Conservation (phyloP, 1,140 invertebrate species). For the Zaprionus nigranus region DNA sequence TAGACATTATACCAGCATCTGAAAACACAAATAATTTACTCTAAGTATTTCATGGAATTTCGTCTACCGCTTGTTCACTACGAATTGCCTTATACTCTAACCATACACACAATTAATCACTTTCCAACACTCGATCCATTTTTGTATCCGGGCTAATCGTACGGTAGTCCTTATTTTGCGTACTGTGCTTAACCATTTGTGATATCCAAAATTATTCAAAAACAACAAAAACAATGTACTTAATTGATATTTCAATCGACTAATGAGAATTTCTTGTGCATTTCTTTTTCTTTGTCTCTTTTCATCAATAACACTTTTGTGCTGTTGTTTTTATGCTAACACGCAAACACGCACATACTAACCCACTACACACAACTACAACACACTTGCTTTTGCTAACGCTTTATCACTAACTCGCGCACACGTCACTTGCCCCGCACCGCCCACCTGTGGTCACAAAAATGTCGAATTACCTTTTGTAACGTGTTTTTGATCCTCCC, state of each 20-base stretch:
- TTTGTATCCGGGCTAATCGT: not conserved
- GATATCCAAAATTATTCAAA: slow-evolving; percentile 19
- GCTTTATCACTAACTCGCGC: slow-evolving; percentile 27
- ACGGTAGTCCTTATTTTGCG: not conserved
- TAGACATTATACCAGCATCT: not conserved
- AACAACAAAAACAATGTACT: slow-evolving; percentile 15
- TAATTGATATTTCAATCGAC: slow-evolving; percentile 60
- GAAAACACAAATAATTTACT: not conserved
- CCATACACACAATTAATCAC: slow-evolving; percentile 17
- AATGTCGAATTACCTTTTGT: slow-evolving; percentile 64
- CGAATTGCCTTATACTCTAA: not conserved
- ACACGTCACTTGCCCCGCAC: slow-evolving; percentile 14
- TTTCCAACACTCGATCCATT: not conserved
- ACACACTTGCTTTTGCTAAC: slow-evolving; percentile 44
- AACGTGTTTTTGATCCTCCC: slow-evolving; percentile 59
- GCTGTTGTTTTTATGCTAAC: slow-evolving; percentile 54
- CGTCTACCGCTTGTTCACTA: not conserved
- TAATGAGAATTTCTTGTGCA: slow-evolving; percentile 76
- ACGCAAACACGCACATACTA: slow-evolving; percentile 33
- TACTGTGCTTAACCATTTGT: not conserved
- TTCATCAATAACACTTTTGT: slow-evolving; percentile 63
- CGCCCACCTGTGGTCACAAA: slow-evolving; percentile 21
- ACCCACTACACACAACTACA: slow-evolving; percentile 25
- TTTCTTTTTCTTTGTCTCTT: slow-evolving; percentile 81
- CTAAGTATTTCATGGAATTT: not conserved